Conservation (phyloP, 2,113 vertebrate species). For the Monopterus albus region DNA sequence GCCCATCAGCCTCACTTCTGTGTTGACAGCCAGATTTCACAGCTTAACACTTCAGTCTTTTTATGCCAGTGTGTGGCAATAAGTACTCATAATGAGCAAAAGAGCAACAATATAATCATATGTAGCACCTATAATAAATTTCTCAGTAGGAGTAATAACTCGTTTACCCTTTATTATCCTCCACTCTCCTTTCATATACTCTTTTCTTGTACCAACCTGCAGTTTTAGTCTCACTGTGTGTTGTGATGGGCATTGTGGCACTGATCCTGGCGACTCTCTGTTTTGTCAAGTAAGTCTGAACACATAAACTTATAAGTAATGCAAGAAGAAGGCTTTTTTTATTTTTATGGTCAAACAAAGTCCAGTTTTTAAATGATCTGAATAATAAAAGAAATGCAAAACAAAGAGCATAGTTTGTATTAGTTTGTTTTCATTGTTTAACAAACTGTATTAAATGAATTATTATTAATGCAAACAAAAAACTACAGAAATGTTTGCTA, state of each 20-base stretch:
- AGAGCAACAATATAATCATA: not conserved
- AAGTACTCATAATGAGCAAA: not conserved
- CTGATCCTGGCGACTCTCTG: conserved; percentile 84
- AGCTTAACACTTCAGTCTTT: not conserved
- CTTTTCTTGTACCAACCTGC: conserved; percentile 15
- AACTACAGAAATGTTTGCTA: no score
- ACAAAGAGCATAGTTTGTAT: not conserved
- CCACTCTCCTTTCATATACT: not conserved
- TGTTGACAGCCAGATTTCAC: not conserved
- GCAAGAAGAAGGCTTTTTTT: no score
- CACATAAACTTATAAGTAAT: not conserved
- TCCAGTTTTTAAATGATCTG: no score
- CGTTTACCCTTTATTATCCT: not conserved
- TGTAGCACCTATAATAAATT: not conserved
- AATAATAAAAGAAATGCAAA: no score
- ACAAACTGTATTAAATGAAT: no score
- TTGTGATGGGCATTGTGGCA: conserved; percentile 79
- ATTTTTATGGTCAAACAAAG: no score
- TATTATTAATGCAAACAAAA: not conserved
- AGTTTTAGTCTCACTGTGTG: conserved; percentile 87
- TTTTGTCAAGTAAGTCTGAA: conserved; percentile 87
- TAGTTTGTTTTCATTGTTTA: no score
- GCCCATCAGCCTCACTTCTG: no score
- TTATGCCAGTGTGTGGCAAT: not conserved
- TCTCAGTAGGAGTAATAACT: not conserved